Base-by-base conservation (phyloP, 2,113 vertebrate genomes). In the Neolamprologus sp. region DNA sequence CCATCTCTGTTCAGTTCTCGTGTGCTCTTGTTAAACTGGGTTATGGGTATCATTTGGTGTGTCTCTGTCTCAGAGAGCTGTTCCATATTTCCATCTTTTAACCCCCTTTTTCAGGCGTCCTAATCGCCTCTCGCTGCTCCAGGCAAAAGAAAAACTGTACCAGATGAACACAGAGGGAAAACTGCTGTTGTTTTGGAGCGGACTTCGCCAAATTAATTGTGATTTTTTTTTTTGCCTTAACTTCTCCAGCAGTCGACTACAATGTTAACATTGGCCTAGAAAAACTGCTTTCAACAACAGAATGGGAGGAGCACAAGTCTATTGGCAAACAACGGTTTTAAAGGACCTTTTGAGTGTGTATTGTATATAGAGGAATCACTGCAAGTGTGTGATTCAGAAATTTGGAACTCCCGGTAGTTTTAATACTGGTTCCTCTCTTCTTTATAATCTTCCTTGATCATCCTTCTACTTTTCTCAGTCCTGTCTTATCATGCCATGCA, bases 51-150 rank as follows among this genome's bases (percentile, higher is more conserved):
- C 85, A 87, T 83, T 89, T 33, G 73, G 47, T 86, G 73, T 40
- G 86, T 86, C 85, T 86, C 85, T 57, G 83, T 84, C 84, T 92
- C 85, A 9, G 26, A 85, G 87, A 92, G 89, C 55, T 84, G 88
- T 75, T 91, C 91, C 89, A 93, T 84, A 93, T 92, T 91, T 81
- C 83, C 42, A 63, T 92, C 84, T 94, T 94, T 89, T 93, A 95
- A 95, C 91, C 91, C 91, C 89, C 85, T 95, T 93, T 92, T 84
- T 81, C 79, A 82, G 78, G 45, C 81, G 0, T 84, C 87, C 92
- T 95, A 95, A 96, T 96, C 92, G 45, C 86, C 87, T 92, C 93
- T 91, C 65, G 58, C 23, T 2, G 95, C 96, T 95, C 65, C 88
- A 87, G 95, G 95, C 95, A 86, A 92, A 90, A 91, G 86, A 92